Evolutionary conservation across 1,140 invertebrate genomes (phyloP).

Genomic region (Papilio polyxenes): DNA sequence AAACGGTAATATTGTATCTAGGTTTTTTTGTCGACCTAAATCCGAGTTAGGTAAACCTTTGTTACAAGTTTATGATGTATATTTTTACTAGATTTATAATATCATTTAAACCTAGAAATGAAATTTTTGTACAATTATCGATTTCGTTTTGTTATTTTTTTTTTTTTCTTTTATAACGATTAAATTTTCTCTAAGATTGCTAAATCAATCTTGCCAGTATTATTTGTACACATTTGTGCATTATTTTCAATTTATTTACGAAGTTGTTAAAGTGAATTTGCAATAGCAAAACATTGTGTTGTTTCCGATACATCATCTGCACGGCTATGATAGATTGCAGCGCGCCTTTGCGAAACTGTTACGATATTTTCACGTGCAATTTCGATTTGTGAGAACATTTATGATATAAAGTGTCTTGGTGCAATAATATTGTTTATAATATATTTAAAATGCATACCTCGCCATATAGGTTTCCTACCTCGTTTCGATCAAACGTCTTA

Average conservation of each 20-base stretch:
- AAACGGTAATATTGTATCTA: neutral
- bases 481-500: too few species aligned
- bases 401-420: neutral
- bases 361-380: neutral
- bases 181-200: too few species aligned
- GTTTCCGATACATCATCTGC: constrained; percentile 11
- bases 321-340: constrained; percentile 14
- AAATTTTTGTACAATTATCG: too few species aligned
- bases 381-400: neutral
- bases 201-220: neutral
- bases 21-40: constrained; percentile 18
- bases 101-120: neutral
- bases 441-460: neutral
- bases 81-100: neutral
- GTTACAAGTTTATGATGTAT: neutral
- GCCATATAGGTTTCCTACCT: too few species aligned
- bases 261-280: neutral
- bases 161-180: too few species aligned
- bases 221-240: neutral
- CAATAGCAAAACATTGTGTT: neutral
- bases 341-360: neutral
- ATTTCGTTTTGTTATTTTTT: too few species aligned
- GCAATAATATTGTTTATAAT: neutral
- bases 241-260: neutral
- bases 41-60: neutral